Base-by-base conservation (phyloP, 2,888 invertebrate genomes). In the Epirrhoe tristata region DNA sequence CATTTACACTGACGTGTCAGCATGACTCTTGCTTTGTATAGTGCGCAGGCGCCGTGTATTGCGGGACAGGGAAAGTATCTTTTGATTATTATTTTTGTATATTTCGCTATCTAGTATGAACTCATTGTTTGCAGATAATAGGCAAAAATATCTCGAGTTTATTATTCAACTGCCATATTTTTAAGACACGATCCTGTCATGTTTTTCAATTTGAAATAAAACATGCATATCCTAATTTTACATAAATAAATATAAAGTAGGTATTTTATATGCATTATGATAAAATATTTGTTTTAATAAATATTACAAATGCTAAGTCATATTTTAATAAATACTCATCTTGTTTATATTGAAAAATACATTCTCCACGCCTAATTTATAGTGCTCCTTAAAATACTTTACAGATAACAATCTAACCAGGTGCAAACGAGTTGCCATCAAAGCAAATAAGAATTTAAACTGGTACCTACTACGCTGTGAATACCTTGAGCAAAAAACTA, bases 1-100 rank as follows among this genome's bases (percentile, higher is more conserved):
- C 74, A 79, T 75, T 77, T 72, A 70, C 69, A 57, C 62, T 63
- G 10, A 12, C 31, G 7, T 12, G 69, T 68, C 67, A 72, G 34
- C 67, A 24, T 79, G 76, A 78, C 77, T 77, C 70, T 71, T 57
- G 32, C 31, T 68, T 70, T 74, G 75, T 67, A 63, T 63, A 73
- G 63, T 75, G 77, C 75, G 76, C 77, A 67, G 81, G 81, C 83
- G 83, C 81, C 77, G 76, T 76, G 58, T 69, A 84, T 69, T 78
- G 58, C 48, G 0, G 77, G 78, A 71, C 85, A 78, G 53, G 60
- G 56, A 14, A 56, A 57, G 10, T 16, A 51, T 6, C 50, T 31
- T 56, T 5, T 10, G 10, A n/a, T 54, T 24, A 1, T 12, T 10
- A 6, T 24, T 54, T 32, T 46, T 24, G 24, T n/a, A 14, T 12